These are phyloP conservation scores for Psettodes erumei DNA, from an alignment of 2,113 vertebrate genomes.

Conservation along the genomic window DNA sequence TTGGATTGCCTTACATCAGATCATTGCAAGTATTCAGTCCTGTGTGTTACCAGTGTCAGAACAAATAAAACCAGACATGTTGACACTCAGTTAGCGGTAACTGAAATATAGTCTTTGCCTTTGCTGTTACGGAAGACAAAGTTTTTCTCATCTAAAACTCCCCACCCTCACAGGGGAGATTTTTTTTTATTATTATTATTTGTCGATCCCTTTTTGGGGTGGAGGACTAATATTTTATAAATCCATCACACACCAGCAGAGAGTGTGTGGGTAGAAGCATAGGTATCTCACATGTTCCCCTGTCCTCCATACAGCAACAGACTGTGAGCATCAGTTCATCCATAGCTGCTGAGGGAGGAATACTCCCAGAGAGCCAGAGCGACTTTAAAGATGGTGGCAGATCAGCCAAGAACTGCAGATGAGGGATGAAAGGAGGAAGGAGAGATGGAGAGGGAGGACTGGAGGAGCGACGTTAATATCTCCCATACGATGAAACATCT, in stretches of 20 bases:
- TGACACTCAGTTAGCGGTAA: background rate
- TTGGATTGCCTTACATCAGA: slow-evolving; percentile 32
- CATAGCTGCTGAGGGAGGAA: slow-evolving; percentile 51
- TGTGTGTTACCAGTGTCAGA: slow-evolving; percentile 18
- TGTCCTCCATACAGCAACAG: slow-evolving; percentile 31
- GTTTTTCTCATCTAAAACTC: slow-evolving; percentile 32
- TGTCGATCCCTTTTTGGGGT: slow-evolving; percentile 8
- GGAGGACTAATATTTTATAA: slow-evolving; percentile 26
- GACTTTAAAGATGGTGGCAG: slow-evolving; percentile 70
- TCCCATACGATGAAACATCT: slow-evolving; percentile 30
- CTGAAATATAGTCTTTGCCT: slow-evolving; percentile 35
- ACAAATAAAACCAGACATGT: slow-evolving; percentile 42
- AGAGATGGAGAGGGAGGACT: slow-evolving; percentile 5
- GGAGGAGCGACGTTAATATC: slow-evolving; percentile 49
- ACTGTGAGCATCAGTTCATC: slow-evolving; percentile 44
- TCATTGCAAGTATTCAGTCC: slow-evolving; percentile 16
- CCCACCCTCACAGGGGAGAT: slow-evolving; percentile 29
- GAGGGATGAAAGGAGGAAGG: slow-evolving; percentile 52
- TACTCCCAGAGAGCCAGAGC: slow-evolving; percentile 46
- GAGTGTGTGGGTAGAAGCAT: slow-evolving; percentile 10
- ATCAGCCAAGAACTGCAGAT: slow-evolving; percentile 57
- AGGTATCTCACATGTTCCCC: slow-evolving; percentile 15
- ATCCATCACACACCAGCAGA: slow-evolving; percentile 23
- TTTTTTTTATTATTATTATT: slow-evolving; percentile 18
- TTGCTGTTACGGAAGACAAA: slow-evolving; percentile 31